Base-by-base conservation (phyloP, 2,113 vertebrate species). In the Alouatta palliata region DNA sequence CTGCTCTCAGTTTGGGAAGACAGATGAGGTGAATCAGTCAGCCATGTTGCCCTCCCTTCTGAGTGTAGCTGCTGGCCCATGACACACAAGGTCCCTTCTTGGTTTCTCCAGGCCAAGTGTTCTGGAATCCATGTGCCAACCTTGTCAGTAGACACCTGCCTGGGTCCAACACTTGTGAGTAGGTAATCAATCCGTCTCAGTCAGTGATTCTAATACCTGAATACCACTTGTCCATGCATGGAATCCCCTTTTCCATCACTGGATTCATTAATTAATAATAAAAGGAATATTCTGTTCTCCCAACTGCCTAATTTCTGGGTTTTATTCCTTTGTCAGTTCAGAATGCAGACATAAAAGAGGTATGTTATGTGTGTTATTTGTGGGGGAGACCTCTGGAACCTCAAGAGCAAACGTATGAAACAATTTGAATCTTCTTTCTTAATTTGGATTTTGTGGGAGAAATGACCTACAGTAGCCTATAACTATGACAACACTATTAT, bases 31-130 rank as follows among this genome's bases (percentile, higher is more conserved):
- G 27, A 20, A n/a, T 68, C 4, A 4, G 14, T 13, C 56, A 5
- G 3, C 35, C 20, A 14, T 5, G 25, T 14, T 37, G 9, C 19
- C 35, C 10, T 40, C 6, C 37, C 47, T 76, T 43, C 68, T 0
- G 12, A 37, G 35, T 8, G 1, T 1, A 7, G 37, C 30, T 54
- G n/a, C 27, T 23, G 5, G 8, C 1, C 9, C 23, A 30, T 35
- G 19, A 20, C 2, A 11, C 40, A 30, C 14, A 14, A 5, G 17
- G 4, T 56, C 21, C 17, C 40, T 25, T 35, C 3, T 11, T 1
- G 13, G 5, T 0, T 66, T 7, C 45, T 35, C 0, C 11, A 20
- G 0, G 8, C 3, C 10, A 1, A 1, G 11, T 11, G 16, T 7
- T 32, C 27, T 16, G 19, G 9, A 54, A 32, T 49, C 56, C 19